Evolutionary conservation across 1,140 invertebrate species (phyloP).

Genomic region (Bombus ignitus): DNA sequence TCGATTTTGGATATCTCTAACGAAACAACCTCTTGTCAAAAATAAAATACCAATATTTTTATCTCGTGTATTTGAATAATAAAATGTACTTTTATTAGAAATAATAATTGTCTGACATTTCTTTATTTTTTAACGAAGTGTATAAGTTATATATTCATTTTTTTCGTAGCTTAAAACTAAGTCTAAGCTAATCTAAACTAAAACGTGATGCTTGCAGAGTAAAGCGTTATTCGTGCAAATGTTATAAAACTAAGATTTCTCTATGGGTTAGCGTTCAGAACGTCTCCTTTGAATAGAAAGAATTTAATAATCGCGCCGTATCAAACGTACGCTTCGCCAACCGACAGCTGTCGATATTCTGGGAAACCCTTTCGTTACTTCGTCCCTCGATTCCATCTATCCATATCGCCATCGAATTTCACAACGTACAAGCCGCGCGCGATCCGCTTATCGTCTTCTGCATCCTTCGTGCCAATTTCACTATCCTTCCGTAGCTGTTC

Average conservation of each 20-base stretch:
- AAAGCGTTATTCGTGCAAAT: background rate
- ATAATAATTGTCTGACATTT: too few species aligned
- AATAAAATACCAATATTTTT: too few species aligned
- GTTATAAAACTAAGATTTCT: background rate
- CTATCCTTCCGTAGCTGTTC: too few species aligned
- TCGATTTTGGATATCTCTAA: too few species aligned
- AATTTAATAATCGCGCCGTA: conserved; percentile 39
- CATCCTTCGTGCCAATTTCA: background rate
- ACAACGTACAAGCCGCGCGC: background rate
- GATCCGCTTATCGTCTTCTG: conserved; percentile 17
- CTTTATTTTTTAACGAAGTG: too few species aligned
- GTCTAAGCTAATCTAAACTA: too few species aligned
- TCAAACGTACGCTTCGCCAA: background rate
- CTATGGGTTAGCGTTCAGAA: background rate
- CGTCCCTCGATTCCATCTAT: background rate
- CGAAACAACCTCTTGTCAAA: too few species aligned
- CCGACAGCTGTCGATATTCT: conserved; percentile 34
- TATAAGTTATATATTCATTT: too few species aligned
- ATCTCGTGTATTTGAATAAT: too few species aligned
- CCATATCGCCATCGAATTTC: conserved; percentile 22
- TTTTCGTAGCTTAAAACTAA: too few species aligned
- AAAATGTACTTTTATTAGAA: too few species aligned
- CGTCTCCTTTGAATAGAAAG: background rate
- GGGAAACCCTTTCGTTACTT: background rate
- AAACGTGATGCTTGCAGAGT: too few species aligned